A percentile compares a stretch with the other conserved stretches of the same genome.
phyloP scores from a whole-genome alignment of 2,888 invertebrate species.

The Nomada lathburiana region DNA sequence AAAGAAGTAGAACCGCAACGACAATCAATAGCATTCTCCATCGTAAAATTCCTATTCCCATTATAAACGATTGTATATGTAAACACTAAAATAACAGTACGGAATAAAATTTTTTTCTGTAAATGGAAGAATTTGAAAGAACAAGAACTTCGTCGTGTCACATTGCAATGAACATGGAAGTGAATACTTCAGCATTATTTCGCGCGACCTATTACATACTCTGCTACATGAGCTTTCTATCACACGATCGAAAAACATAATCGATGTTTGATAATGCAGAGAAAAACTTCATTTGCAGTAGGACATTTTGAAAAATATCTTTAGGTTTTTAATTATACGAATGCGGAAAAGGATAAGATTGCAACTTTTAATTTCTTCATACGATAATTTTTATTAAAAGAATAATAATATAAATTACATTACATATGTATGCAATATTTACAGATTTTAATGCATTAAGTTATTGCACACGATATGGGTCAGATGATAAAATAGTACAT shows the following conservation, averaged over 20 bases:
- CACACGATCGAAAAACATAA: neutral
- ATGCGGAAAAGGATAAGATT: neutral
- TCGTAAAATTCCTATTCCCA: slow-evolving; percentile 75
- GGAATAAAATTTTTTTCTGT: neutral
- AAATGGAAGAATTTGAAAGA: slow-evolving; percentile 39
- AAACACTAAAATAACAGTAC: neutral
- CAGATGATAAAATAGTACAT: neutral
- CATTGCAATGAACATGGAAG: slow-evolving; percentile 23
- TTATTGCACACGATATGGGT: too few species aligned
- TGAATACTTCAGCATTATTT: slow-evolving; percentile 38
- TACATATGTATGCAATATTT: too few species aligned
- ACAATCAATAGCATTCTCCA: slow-evolving; percentile 67
- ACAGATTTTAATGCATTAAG: too few species aligned
- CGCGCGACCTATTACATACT: neutral
- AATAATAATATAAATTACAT: neutral
- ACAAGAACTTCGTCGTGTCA: slow-evolving; percentile 20
- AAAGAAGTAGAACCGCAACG: slow-evolving; percentile 61
- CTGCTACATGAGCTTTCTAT: neutral
- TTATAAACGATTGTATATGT: slow-evolving; percentile 42
- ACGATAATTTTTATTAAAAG: neutral
- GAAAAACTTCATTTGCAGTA: neutral
- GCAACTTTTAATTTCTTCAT: neutral
- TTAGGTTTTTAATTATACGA: neutral
- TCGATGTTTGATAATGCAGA: slow-evolving; percentile 17
- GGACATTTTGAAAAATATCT: neutral